phyloP scores from a whole-genome alignment of 2,113 vertebrate species.

The Pterocles burchelli region DNA sequence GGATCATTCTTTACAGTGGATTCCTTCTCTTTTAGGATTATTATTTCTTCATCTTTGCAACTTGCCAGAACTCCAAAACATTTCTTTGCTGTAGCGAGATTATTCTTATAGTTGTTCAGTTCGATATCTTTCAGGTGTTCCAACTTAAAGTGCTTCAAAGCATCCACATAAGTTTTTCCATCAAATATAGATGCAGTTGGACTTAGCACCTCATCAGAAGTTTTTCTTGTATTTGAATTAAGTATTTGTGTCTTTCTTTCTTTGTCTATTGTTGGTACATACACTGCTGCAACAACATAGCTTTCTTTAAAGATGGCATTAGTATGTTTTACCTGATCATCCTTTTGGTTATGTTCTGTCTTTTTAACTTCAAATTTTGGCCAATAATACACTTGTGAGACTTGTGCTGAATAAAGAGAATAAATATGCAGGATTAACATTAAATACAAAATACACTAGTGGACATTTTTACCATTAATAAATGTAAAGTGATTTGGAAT shows the following conservation, averaged over 20 bases:
- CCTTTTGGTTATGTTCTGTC: accelerated
- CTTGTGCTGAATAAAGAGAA: conserved; percentile 16
- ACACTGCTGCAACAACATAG: neutral
- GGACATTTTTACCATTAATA: neutral
- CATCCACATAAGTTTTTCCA: accelerated
- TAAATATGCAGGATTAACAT: neutral
- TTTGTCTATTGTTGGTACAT: neutral
- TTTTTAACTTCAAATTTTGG: neutral
- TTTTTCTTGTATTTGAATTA: neutral
- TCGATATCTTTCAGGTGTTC: neutral
- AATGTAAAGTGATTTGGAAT: neutral
- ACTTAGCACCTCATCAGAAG: neutral
- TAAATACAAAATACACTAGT: neutral
- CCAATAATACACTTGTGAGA: conserved; percentile 9
- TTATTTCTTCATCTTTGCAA: neutral
- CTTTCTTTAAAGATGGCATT: neutral
- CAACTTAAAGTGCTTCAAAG: neutral
- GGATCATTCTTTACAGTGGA: neutral
- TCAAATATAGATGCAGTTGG: neutral
- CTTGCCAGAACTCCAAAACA: neutral
- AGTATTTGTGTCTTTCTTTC: neutral
- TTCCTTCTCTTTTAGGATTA: neutral
- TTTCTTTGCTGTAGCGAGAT: neutral
- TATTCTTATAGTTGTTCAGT: neutral
- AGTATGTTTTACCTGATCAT: neutral